Base-by-base conservation (phyloP, 2,113 vertebrate species). In the Lagopus muta region DNA sequence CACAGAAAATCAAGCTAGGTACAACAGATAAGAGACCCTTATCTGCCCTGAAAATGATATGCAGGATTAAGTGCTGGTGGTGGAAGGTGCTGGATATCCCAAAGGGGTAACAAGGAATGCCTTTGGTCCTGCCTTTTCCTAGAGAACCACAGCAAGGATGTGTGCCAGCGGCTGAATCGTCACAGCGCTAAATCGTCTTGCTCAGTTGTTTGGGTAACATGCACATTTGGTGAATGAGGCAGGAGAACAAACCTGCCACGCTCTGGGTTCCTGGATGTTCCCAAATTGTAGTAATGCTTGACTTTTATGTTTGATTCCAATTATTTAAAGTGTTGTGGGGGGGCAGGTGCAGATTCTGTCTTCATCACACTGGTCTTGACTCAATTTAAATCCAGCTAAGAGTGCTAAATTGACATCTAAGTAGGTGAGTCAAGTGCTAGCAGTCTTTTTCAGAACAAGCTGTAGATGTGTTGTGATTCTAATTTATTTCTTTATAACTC, bases 351-450 rank as follows among this genome's bases (percentile, higher is more conserved):
- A 66, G 72, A 54, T 93, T 83, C 91, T 86, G 62, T 83, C n/a
- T 93, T 75, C 67, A 88, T 85, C 88, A 13, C 80, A 38, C 91
- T 7, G 40, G 84, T 89, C 94, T 92, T 48, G 82, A 84, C 54
- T 94, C 61, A 64, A 73, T 83, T 96, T 79, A 94, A 95, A 96
- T 64, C 81, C 92, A 89, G 86, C 61, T 83, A 76, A 88, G 77
- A 93, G 82, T 34, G 86, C 71, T 92, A 82, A 96, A 96, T 93
- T 97, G 95, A 86, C 61, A 32, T 48, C 83, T 93, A 91, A 96
- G 96, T 62, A 94, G 96, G 82, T 88, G 81, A 97, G 82, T 84
- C 95, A 77, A 96, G 96, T 84, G 96, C 90, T 92, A 95, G 91
- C 60, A 87, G 84, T 75, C 74, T 92, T 92, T 97, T 96, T 95